Conservation (phyloP, 1,140 invertebrate species). For the Brachystomella parvula region DNA sequence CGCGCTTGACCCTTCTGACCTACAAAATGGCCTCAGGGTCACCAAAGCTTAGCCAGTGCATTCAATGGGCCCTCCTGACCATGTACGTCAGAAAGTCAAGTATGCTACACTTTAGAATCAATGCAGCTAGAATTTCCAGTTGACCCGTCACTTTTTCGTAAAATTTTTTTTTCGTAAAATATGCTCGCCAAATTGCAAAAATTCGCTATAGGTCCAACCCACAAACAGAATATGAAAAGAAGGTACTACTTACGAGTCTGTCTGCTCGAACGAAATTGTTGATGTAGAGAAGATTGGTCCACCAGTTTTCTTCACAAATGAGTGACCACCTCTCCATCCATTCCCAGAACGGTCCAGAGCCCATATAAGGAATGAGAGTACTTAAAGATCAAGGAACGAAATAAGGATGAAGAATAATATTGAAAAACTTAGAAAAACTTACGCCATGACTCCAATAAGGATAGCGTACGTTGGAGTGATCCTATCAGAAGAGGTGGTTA, state of each 20-base stretch:
- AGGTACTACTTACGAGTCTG: slow-evolving; percentile 64
- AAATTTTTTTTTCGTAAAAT: no score
- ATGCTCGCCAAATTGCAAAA: not conserved
- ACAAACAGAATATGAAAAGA: slow-evolving; percentile 40
- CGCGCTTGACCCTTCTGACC: no score
- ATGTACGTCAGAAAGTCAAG: no score
- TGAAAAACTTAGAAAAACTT: no score
- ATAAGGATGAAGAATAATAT: no score
- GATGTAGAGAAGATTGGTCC: slow-evolving; percentile 40
- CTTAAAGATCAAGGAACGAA: no score
- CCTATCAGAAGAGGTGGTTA: slow-evolving; percentile 44
- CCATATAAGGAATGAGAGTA: slow-evolving; percentile 45
- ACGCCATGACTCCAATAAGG: slow-evolving; percentile 60
- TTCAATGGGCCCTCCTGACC: no score
- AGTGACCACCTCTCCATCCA: slow-evolving; percentile 14
- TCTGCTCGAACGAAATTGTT: slow-evolving; percentile 68
- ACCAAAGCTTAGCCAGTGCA: no score
- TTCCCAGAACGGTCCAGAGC: slow-evolving; percentile 25
- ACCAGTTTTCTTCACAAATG: slow-evolving; percentile 24
- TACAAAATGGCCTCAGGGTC: no score
- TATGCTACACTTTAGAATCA: no score
- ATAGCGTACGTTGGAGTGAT: slow-evolving; percentile 61
- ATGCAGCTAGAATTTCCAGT: no score
- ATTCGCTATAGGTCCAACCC: not conserved
- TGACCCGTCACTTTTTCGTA: no score